phyloP scores from a whole-genome alignment of 2,113 vertebrate genomes.

The Melanerpes aurifrons region DNA sequence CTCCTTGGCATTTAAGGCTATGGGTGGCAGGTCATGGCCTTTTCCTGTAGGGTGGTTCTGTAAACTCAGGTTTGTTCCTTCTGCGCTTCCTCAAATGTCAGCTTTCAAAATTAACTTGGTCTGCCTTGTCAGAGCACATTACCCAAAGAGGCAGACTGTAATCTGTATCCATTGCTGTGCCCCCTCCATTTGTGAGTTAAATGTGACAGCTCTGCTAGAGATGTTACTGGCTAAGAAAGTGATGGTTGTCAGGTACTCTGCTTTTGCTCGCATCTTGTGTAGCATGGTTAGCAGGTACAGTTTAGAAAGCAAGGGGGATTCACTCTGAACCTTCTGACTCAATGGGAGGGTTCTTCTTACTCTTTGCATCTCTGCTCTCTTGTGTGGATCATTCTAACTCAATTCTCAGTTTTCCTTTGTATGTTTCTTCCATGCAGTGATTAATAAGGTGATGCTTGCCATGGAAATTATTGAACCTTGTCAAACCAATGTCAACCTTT shows the following conservation, averaged over 20 bases:
- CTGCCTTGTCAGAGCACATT: background rate
- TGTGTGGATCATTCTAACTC: background rate
- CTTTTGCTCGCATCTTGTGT: background rate
- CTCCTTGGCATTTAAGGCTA: background rate
- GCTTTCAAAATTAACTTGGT: background rate
- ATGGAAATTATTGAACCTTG: background rate
- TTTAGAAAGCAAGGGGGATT: background rate
- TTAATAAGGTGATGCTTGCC: background rate
- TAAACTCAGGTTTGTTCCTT: background rate
- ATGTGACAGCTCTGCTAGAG: background rate
- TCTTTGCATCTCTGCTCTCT: background rate
- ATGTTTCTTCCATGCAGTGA: background rate
- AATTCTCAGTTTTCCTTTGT: background rate
- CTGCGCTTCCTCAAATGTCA: background rate
- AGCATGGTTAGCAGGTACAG: background rate
- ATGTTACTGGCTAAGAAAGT: background rate
- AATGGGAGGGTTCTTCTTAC: background rate
- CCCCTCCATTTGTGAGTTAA: background rate
- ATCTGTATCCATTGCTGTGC: background rate
- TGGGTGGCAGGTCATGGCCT: background rate
- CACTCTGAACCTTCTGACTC: background rate
- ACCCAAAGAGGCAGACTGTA: background rate
- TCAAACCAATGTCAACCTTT: background rate
- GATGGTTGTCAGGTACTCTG: background rate
- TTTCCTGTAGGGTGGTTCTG: background rate